phyloP scores from a whole-genome alignment of 2,797 vertebrate species.

The Scarus forsteni region DNA sequence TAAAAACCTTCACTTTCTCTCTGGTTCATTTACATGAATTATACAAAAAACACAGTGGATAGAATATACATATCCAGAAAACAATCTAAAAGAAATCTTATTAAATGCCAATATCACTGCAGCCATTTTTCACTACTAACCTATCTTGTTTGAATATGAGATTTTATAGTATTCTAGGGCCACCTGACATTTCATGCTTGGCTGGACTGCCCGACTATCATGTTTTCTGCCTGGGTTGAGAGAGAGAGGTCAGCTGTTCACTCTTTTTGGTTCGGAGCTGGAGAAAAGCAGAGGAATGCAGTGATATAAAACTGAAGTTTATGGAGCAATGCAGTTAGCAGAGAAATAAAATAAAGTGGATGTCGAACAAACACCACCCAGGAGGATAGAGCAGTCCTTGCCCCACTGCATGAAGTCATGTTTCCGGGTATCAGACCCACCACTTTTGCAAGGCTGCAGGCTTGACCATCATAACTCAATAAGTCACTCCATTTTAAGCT shows the following conservation, averaged over 20 bases:
- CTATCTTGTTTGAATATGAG: conserved; percentile 42
- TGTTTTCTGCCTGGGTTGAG: conserved; percentile 71
- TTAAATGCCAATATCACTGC: too few relatives aligned
- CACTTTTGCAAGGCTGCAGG: conserved; percentile 44
- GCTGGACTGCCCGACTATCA: conserved; percentile 51
- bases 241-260: conserved; percentile 53
- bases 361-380: conserved; percentile 31
- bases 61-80: too few relatives aligned
- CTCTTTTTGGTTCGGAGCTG: conserved; percentile 30
- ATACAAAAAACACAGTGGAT: too few relatives aligned
- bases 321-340: conserved; percentile 18
- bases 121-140: conserved; percentile 8
- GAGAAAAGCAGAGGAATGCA: conserved; percentile 24
- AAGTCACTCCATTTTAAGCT: conserved; percentile 66
- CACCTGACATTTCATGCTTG: conserved; percentile 77
- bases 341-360: conserved; percentile 47
- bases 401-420: conserved; percentile 49
- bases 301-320: conserved; percentile 3
- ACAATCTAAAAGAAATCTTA: too few relatives aligned
- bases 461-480: conserved; percentile 61
- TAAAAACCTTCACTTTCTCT: too few relatives aligned
- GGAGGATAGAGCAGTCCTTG: conserved; percentile 42
- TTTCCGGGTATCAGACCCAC: conserved; percentile 56
- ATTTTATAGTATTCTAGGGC: conserved; percentile 55
- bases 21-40: too few relatives aligned